Percentiles rank a stretch among this genome's conserved stretches.
Conservation (phyloP, 1,140 invertebrate species). For the Cherax destructor region DNA sequence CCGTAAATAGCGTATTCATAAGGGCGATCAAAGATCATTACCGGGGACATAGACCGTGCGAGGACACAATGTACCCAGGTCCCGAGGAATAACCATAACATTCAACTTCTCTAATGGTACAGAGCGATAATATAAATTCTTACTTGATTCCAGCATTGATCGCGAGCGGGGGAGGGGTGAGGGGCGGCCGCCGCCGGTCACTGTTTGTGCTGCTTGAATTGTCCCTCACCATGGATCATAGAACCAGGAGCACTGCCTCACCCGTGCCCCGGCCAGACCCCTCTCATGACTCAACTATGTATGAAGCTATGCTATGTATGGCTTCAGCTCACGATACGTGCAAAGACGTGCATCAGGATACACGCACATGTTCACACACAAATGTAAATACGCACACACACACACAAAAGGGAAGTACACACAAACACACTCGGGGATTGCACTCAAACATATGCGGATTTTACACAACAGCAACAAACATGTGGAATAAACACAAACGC, state of each 20-base stretch:
- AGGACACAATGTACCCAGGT: not conserved
- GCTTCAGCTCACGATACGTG: not conserved
- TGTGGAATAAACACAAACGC: too few relatives aligned
- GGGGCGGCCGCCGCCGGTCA: too few relatives aligned
- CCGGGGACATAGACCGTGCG: too few relatives aligned
- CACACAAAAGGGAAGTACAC: not conserved
- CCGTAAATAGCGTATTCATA: too few relatives aligned
- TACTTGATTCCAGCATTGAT: not conserved
- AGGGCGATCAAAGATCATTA: too few relatives aligned
- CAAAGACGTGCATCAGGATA: too few relatives aligned
- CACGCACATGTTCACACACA: not conserved
- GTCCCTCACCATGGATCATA: not conserved
- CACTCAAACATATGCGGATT: too few relatives aligned
- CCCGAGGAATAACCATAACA: not conserved
- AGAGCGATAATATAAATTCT: not conserved
- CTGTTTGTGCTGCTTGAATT: not conserved
- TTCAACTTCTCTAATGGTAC: not conserved
- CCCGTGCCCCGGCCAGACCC: too few relatives aligned
- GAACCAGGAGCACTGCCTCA: not conserved
- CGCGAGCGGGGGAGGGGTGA: not conserved
- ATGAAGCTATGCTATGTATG: not conserved
- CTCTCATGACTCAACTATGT: not conserved
- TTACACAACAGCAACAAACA: too few relatives aligned
- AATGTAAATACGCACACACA: not conserved
- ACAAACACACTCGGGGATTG: too few relatives aligned